A percentile compares a stretch with the other conserved stretches of the same genome.
These are phyloP conservation scores for Tauraco erythrolophus DNA, from an alignment of 2,113 vertebrate species.

Conservation along the genomic window DNA sequence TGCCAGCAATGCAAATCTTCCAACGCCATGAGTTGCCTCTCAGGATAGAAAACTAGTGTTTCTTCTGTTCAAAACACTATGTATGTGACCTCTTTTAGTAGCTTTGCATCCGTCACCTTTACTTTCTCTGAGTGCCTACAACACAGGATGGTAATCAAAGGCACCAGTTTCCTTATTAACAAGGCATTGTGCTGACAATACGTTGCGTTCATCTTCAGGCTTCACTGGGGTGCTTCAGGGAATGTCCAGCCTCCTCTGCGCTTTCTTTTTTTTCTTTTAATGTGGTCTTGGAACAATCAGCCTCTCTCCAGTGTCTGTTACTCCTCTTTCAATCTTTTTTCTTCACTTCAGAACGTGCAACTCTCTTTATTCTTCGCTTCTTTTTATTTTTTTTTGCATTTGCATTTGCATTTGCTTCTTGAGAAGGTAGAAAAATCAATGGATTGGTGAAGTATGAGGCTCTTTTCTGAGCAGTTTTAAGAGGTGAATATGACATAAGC, in stretches of 20 bases:
- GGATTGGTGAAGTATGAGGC: neutral
- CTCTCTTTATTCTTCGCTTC: neutral
- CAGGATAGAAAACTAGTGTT: neutral
- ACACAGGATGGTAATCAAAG: neutral
- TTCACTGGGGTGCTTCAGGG: neutral
- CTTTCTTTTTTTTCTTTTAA: neutral
- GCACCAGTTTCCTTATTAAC: neutral
- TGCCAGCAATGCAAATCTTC: neutral
- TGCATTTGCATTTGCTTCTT: neutral
- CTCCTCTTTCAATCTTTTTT: neutral
- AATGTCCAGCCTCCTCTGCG: neutral
- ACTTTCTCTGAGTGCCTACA: neutral
- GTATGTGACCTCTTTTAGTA: neutral
- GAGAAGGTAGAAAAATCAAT: neutral
- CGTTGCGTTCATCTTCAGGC: neutral
- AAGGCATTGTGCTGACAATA: neutral
- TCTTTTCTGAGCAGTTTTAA: neutral
- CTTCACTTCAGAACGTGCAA: neutral
- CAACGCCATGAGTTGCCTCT: neutral
- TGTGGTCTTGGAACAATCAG: neutral
- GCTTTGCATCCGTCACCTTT: neutral
- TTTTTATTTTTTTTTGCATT: neutral
- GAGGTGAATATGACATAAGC: neutral
- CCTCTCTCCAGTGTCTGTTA: neutral
- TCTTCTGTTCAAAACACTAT: neutral